Conservation (phyloP, 1,140 invertebrate genomes). For the Dreissena rostriformis region DNA sequence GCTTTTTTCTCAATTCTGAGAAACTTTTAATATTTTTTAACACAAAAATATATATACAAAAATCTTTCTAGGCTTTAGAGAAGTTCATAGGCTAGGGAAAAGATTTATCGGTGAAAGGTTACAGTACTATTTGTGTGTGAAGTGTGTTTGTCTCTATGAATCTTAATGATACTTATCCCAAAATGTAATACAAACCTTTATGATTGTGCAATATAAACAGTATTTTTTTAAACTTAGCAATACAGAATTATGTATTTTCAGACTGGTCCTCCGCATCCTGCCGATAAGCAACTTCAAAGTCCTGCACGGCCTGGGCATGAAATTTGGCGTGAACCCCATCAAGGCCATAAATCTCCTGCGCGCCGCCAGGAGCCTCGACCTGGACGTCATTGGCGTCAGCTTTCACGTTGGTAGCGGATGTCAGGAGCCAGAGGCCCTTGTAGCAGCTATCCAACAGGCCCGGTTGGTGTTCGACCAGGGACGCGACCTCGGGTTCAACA, state of each 20-base stretch:
- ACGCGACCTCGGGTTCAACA: conserved; percentile 78
- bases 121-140: no score
- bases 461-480: conserved; percentile 80
- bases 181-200: neutral
- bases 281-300: conserved; percentile 93
- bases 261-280: conserved; percentile 93
- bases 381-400: conserved; percentile 90
- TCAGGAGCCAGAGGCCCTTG: conserved; percentile 81
- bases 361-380: conserved; percentile 86
- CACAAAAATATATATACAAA: no score
- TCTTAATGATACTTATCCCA: no score
- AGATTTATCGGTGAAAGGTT: no score
- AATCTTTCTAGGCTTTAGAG: no score
- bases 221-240: no score
- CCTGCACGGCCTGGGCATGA: conserved; percentile 95
- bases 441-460: conserved; percentile 80
- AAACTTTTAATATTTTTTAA: neutral
- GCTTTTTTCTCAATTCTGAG: neutral
- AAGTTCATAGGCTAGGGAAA: neutral
- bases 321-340: conserved; percentile 95
- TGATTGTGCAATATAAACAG: no score
- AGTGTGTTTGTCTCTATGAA: no score
- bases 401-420: conserved; percentile 84
- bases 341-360: conserved; percentile 91
- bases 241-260: conserved; percentile 61